Evolutionary conservation across 2,113 vertebrate species (phyloP).

Genomic region (Bufo bufo): DNA sequence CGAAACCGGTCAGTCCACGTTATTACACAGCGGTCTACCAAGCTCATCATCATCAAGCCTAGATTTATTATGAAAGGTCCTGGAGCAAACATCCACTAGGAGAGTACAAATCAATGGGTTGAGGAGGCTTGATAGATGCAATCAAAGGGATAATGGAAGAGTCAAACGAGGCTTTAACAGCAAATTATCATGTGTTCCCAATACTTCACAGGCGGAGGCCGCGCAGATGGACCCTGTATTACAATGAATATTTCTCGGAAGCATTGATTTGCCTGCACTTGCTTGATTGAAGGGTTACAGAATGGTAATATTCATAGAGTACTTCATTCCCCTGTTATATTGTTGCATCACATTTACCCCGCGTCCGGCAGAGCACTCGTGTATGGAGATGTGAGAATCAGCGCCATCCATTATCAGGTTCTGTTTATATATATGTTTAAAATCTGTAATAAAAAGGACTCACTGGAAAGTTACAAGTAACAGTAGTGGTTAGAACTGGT

Average conservation of each 20-base stretch:
- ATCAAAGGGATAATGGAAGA: background rate
- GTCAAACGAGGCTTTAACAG: background rate
- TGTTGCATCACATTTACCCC: too few relatives aligned
- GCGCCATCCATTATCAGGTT: background rate
- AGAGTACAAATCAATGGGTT: background rate
- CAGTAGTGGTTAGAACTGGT: slow-evolving; percentile 3
- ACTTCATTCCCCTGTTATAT: too few relatives aligned
- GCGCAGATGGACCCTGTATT: background rate
- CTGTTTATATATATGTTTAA: slow-evolving; percentile 37
- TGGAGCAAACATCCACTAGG: background rate
- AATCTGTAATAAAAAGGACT: slow-evolving; percentile 43
- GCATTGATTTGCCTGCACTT: background rate
- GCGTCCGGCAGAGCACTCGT: too few relatives aligned
- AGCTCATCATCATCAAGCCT: too few relatives aligned
- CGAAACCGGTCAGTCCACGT: too few relatives aligned
- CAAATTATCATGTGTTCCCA: background rate
- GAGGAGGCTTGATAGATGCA: background rate
- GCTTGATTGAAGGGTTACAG: slow-evolving; percentile 30
- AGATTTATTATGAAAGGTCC: too few relatives aligned
- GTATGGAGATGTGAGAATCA: too few relatives aligned
- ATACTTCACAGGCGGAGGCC: background rate
- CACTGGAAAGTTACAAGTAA: background rate
- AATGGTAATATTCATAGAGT: too few relatives aligned
- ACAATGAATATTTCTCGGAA: slow-evolving; percentile 17
- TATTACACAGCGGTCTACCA: too few relatives aligned